Evolutionary conservation across 1,140 invertebrate species (phyloP).

Genomic region (Helicoverpa zea): DNA sequence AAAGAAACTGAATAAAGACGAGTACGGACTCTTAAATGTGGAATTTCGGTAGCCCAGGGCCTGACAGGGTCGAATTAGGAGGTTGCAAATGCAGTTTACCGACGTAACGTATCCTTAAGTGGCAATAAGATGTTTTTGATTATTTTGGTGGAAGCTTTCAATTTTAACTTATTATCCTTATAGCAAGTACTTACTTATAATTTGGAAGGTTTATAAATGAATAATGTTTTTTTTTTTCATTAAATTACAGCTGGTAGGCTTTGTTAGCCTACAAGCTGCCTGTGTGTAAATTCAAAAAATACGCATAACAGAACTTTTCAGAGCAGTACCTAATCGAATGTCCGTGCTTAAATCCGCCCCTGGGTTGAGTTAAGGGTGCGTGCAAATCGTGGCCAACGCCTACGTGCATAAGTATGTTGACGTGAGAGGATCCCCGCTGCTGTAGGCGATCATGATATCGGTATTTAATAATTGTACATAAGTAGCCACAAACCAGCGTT

Average conservation of each 20-base stretch:
- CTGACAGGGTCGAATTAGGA: conserved; percentile 62
- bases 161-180: background rate
- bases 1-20: conserved; percentile 57
- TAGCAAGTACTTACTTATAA: background rate
- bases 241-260: too few relatives aligned
- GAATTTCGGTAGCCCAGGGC: conserved; percentile 78
- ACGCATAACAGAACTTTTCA: too few relatives aligned
- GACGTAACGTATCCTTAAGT: conserved; percentile 30
- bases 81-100: conserved; percentile 38
- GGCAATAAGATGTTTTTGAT: conserved; percentile 30
- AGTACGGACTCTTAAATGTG: conserved; percentile 59
- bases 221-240: too few relatives aligned
- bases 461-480: conserved; percentile 63
- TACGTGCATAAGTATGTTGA: conserved; percentile 52
- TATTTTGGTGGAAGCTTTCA: conserved; percentile 11
- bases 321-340: background rate
- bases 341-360: conserved; percentile 17
- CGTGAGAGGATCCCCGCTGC: conserved; percentile 66
- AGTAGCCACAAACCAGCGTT: conserved; percentile 54
- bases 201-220: too few relatives aligned
- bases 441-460: conserved; percentile 67
- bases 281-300: too few relatives aligned
- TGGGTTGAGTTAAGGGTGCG: conserved; percentile 53
- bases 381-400: conserved; percentile 48
- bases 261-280: too few relatives aligned